Evolutionary conservation across 2,113 vertebrate genomes (phyloP), one percentile per base, ranked within the genome.

Genomic region (Platichthys flesus): DNA sequence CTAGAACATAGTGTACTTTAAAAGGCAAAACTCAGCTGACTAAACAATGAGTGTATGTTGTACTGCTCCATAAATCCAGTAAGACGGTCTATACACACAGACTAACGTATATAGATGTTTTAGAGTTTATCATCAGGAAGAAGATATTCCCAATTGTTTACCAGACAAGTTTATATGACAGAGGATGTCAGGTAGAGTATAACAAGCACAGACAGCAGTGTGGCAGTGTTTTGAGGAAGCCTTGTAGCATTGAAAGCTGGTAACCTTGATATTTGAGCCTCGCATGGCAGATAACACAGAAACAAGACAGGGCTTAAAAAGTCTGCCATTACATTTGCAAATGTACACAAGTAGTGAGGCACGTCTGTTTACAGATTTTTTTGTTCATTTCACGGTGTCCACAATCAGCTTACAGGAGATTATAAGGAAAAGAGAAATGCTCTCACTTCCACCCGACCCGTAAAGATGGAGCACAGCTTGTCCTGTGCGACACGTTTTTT

Each of bases 391-490:
- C 54, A 67, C 18, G 16, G 37, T 69, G 59, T 67, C 60, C 68
- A 64, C 47, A 84, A 76, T 71, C 76, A 75, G 45, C 59, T 80
- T 70, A 81, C 0, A 72, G 42, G 52, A 82, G 71, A 88, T 78
- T 80, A 49, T 79, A 54, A 70, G 16, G 16, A 40, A 52, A 61
- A 77, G 40, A 76, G 78, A 74, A 78, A 71, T 52, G 54, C 63
- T 86, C 66, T 74, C 74, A 67, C 76, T 87, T 82, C 60, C 35
- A 51, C 49, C 66, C 13, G 57, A 67, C 74, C 74, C 63, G 12
- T 74, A 85, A 86, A 82, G 87, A 89, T 84, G 83, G 82, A 90
- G 85, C 74, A 86, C 90, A 91, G 85, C 87, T 72, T 88, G 88
- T 85, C 80, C 88, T 83, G 84, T 67, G 76, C 79, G 15, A 79